Evolutionary conservation across 2,113 vertebrate genomes (phyloP), one percentile per base, ranked within the genome.

Genomic region (Odontophorus gujanensis): DNA sequence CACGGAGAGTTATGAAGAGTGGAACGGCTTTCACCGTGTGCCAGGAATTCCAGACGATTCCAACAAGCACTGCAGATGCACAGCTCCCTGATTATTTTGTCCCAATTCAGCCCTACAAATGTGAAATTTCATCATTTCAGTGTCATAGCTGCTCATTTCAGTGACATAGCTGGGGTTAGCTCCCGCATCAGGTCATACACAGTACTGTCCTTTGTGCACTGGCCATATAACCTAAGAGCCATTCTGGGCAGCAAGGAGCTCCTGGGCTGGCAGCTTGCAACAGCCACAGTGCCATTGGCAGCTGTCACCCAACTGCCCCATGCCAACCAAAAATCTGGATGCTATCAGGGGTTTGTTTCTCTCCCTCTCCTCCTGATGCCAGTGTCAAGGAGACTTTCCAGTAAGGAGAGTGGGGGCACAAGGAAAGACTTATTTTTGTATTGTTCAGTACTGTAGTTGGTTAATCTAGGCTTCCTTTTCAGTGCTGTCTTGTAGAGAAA

Each of bases 391-490:
- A 47, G 42, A 88, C 38, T 38, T 38, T 38, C 38, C 15, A 84
- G 66, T 51, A 90, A 43, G 32, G 69, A 47, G 42, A 88, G 18
- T 18, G 42, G 73, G 68, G 61, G 22, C 47, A 50, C 19, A 47
- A 63, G 55, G 61, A 85, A 93, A 42, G 50, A 67, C 50, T 58
- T 55, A 30, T 34, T 90, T 38, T 55, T 0, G 5, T 36, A 68
- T 81, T 92, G 14, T 96, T 66, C 71, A 87, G 11, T 45, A n/a
- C 24, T 28, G 13, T 13, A 61, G 18, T 1, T 53, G 34, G 62
- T 72, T 89, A 42, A 92, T 48, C 48, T 36, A 24, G 34, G 47
- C 45, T 79, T 89, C 74, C 58, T 87, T 91, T 93, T 76, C 66
- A 24, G 16, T 5, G 42, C 24, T 57, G 32, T 43, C 40, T 69